These are phyloP conservation scores for Platalea minor DNA, from an alignment of 2,797 vertebrate species.

Conservation along the genomic window DNA sequence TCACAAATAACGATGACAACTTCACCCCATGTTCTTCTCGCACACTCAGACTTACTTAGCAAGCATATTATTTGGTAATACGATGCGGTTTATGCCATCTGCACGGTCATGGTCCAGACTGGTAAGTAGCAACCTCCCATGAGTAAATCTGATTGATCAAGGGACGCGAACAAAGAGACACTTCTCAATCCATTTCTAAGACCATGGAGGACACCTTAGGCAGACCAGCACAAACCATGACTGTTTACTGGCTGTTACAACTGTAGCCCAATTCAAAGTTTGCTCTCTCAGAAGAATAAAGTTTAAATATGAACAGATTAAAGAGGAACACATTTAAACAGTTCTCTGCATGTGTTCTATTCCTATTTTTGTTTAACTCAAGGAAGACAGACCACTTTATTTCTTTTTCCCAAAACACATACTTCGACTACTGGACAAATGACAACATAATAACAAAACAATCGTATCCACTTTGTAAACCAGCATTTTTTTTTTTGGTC, in stretches of 20 bases:
- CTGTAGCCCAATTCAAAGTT: not conserved
- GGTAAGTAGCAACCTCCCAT: accelerated
- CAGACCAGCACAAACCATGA: not conserved
- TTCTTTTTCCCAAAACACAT: not conserved
- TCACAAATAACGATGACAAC: not conserved
- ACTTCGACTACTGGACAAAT: not conserved
- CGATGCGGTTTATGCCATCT: not conserved
- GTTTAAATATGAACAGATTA: not conserved
- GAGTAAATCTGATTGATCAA: not conserved
- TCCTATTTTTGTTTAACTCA: not conserved
- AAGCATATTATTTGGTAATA: not conserved
- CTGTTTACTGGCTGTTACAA: not conserved
- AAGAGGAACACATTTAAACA: not conserved
- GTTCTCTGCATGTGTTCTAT: not conserved
- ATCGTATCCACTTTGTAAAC: not conserved
- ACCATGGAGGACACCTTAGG: not conserved
- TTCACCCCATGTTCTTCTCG: not conserved
- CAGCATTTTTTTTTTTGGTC: not conserved
- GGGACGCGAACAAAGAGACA: not conserved
- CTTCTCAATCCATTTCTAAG: not conserved
- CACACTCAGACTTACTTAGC: not conserved
- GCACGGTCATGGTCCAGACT: not conserved
- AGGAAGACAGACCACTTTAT: not conserved
- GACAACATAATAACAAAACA: not conserved
- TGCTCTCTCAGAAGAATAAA: not conserved